Percentiles rank a stretch among this genome's conserved stretches.
Evolutionary conservation across 2,113 vertebrate genomes (phyloP).

Genomic region (Sitta europaea): DNA sequence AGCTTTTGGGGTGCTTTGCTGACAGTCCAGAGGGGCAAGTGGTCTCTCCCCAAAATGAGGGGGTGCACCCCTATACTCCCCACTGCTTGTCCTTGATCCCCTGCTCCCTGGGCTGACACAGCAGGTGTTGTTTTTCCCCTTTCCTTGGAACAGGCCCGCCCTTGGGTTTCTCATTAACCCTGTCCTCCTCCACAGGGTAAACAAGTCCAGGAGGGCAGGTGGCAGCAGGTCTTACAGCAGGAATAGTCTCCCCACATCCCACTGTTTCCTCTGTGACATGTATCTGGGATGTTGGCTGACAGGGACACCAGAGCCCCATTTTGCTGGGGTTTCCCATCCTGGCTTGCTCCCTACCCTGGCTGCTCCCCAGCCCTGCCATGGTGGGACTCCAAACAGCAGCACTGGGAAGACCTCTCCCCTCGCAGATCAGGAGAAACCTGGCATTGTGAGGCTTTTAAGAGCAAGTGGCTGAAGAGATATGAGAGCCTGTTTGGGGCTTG

Average conservation of each 20-base stretch:
- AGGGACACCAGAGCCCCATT: rapidly evolving
- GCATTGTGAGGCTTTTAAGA: not conserved
- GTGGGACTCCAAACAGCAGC: not conserved
- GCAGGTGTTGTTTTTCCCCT: not conserved
- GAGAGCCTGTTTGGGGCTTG: not conserved
- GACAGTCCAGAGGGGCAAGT: not conserved
- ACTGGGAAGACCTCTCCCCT: not conserved
- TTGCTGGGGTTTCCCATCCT: not conserved
- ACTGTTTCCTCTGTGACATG: rapidly evolving
- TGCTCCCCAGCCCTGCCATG: rapidly evolving
- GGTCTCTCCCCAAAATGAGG: not conserved
- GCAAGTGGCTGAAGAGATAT: not conserved
- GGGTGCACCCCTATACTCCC: not conserved
- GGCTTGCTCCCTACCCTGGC: not conserved
- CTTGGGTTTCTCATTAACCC: not conserved
- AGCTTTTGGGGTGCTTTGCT: not conserved
- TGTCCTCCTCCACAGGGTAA: not conserved
- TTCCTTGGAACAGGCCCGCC: not conserved
- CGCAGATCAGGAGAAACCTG: not conserved
- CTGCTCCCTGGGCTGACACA: rapidly evolving
- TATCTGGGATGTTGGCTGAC: not conserved
- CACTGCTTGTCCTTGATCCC: rapidly evolving
- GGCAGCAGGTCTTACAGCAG: not conserved
- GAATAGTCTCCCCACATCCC: not conserved
- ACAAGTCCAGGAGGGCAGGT: not conserved